A percentile compares a stretch with the other conserved stretches of the same genome.
These are phyloP conservation scores for Anthoscopus minutus DNA, from an alignment of 2,113 vertebrate genomes.

Conservation along the genomic window DNA sequence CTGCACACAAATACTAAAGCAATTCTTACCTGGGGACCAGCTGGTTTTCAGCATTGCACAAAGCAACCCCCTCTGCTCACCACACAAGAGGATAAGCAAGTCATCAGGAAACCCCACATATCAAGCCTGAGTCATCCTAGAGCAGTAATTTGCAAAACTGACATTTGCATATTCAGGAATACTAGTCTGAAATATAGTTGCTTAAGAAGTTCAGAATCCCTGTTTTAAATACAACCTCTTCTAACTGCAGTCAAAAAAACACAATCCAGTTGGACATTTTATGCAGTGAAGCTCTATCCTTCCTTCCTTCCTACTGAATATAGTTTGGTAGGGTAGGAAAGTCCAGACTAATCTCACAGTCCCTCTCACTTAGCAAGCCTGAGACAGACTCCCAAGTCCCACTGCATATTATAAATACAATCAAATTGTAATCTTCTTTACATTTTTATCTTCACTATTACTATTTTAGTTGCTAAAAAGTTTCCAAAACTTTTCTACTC, in stretches of 20 bases:
- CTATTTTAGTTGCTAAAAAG: background rate
- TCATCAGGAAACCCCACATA: background rate
- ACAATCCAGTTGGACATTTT: background rate
- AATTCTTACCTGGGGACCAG: background rate
- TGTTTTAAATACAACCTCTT: background rate
- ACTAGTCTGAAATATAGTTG: background rate
- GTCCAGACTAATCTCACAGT: background rate
- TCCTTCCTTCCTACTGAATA: background rate
- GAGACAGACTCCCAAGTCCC: background rate
- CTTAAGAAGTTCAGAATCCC: background rate
- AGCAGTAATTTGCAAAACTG: background rate
- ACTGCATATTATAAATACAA: background rate
- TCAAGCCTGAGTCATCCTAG: background rate
- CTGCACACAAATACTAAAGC: background rate
- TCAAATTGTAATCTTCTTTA: background rate
- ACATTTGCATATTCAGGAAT: background rate
- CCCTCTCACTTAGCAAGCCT: background rate
- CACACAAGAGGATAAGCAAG: background rate
- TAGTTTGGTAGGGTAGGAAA: background rate
- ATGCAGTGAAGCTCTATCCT: background rate
- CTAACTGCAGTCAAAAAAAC: background rate
- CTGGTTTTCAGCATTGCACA: background rate
- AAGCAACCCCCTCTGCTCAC: background rate
- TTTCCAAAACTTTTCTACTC: background rate
- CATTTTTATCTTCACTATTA: background rate